Conservation (phyloP, 2,113 vertebrate species). For the Toxostoma redivivum region DNA sequence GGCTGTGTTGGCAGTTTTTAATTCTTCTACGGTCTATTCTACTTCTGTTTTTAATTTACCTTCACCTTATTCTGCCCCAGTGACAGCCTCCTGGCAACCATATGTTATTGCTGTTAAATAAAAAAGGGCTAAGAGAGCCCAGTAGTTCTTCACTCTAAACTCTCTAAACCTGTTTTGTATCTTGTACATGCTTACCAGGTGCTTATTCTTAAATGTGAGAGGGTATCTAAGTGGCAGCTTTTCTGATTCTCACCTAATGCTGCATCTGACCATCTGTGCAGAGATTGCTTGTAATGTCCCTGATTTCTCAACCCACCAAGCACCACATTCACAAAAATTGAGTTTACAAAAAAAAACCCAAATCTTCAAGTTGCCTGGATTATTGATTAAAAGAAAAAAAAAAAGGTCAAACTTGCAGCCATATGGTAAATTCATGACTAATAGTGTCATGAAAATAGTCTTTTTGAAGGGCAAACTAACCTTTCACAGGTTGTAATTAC, state of each 20-base stretch:
- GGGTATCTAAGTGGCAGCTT: neutral
- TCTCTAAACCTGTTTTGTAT: neutral
- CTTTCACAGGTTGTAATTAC: neutral
- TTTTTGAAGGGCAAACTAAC: neutral
- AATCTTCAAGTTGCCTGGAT: neutral
- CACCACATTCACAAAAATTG: neutral
- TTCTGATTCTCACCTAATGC: slow-evolving; percentile 1
- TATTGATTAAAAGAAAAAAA: neutral
- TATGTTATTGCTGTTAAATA: neutral
- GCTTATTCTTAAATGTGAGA: slow-evolving; percentile 35
- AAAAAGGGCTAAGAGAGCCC: neutral
- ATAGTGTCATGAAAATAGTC: neutral
- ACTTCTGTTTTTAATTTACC: slow-evolving; percentile 65
- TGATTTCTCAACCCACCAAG: neutral
- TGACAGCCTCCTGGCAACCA: neutral
- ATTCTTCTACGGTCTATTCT: slow-evolving; percentile 49
- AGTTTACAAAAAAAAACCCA: neutral
- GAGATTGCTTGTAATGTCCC: neutral
- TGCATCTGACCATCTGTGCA: slow-evolving; percentile 34
- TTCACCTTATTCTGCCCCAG: slow-evolving; percentile 7
- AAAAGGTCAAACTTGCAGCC: neutral
- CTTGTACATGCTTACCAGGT: slow-evolving; percentile 4
- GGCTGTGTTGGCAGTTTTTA: slow-evolving; percentile 34
- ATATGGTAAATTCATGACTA: neutral
- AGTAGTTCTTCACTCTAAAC: slow-evolving; percentile 4